Evolutionary conservation across 2,888 invertebrate genomes (phyloP).

Genomic region (Tipula vernalis): DNA sequence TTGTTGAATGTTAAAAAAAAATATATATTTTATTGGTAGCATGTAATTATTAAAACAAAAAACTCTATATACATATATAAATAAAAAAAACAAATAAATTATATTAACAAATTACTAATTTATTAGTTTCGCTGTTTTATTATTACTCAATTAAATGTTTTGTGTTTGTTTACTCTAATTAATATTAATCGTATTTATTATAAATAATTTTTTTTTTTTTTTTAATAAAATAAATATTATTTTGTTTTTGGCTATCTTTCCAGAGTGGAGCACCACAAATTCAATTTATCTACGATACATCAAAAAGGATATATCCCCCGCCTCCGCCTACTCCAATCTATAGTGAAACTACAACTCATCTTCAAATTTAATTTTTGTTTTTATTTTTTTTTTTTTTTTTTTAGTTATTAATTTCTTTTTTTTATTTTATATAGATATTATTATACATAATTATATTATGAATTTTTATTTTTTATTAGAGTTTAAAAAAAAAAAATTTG

Average conservation of each 20-base stretch:
- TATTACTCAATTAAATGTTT: background rate
- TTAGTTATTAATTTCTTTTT: background rate
- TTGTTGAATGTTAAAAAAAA: background rate
- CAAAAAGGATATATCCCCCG: background rate
- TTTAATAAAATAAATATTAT: background rate
- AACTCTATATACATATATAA: background rate
- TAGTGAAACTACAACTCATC: background rate
- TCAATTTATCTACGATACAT: constrained; percentile 6
- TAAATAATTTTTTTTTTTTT: background rate
- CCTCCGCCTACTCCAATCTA: background rate
- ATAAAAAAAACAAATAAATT: background rate
- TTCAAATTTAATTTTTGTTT: background rate
- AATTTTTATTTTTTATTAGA: background rate
- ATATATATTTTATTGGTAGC: background rate
- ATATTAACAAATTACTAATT: background rate
- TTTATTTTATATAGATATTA: background rate
- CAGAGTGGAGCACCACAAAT: background rate
- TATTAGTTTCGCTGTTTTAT: background rate
- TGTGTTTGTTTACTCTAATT: background rate
- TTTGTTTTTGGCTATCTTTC: background rate
- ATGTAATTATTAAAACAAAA: background rate
- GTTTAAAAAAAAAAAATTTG: background rate
- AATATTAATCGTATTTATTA: background rate
- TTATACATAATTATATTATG: background rate
- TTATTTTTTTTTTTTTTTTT: background rate